A percentile compares a stretch with the other conserved stretches of the same genome.
Conservation (phyloP, 2,797 vertebrate species). For the Danio tinwini region DNA sequence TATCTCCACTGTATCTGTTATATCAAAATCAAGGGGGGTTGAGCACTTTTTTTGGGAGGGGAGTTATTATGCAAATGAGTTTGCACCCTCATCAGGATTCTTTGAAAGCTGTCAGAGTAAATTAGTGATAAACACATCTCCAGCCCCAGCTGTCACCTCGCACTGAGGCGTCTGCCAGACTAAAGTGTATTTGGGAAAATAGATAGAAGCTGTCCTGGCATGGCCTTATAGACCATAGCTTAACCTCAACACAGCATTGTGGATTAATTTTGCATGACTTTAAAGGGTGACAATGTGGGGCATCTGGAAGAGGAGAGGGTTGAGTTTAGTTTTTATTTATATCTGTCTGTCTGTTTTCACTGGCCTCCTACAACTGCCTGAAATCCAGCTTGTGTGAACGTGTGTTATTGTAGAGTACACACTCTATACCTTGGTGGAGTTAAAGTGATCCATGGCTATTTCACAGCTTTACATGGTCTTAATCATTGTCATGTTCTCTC, state of each 20-base stretch:
- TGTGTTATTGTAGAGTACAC: slow-evolving; percentile 3
- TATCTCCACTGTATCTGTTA: slow-evolving; percentile 2
- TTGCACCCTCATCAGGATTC: slow-evolving; percentile 52
- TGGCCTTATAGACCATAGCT: slow-evolving; percentile 66
- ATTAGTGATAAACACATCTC: slow-evolving; percentile 74
- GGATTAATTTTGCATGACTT: slow-evolving; percentile 59
- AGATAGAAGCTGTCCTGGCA: slow-evolving; percentile 49
- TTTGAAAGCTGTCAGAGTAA: slow-evolving; percentile 71
- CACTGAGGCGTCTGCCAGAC: slow-evolving; percentile 73
- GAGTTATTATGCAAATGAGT: slow-evolving; percentile 71
- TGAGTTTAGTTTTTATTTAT: slow-evolving; percentile 24
- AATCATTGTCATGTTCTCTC: slow-evolving; percentile 21
- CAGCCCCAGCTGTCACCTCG: slow-evolving; percentile 78
- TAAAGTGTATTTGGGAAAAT: slow-evolving; percentile 66
- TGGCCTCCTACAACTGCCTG: neutral
- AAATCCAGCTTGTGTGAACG: neutral
- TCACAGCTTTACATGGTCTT: slow-evolving; percentile 36
- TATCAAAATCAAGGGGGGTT: neutral
- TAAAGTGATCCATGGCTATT: slow-evolving; percentile 38
- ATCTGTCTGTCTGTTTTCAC: neutral
- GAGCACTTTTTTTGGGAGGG: neutral
- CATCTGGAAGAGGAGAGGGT: slow-evolving; percentile 1
- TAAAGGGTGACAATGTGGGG: slow-evolving; percentile 30
- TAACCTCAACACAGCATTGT: slow-evolving; percentile 60
- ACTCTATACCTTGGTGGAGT: slow-evolving; percentile 30